A percentile compares a stretch with the other conserved stretches of the same genome.
Evolutionary conservation across 2,113 vertebrate genomes (phyloP).

Genomic region (Pseudonaja textilis): DNA sequence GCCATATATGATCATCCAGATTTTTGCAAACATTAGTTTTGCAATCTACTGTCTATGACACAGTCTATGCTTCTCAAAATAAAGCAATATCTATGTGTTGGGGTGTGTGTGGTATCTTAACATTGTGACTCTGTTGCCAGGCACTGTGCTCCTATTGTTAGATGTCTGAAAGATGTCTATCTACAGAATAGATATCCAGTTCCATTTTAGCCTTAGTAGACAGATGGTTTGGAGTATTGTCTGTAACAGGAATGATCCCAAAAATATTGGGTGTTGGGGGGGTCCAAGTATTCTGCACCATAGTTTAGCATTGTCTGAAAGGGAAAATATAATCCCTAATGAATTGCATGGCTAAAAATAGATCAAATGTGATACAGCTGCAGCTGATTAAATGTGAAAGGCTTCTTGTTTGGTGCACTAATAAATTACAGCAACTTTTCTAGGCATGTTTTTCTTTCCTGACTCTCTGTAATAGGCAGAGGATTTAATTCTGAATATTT

Average conservation of each 20-base stretch:
- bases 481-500: slow-evolving; percentile 38
- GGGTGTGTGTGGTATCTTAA: not conserved
- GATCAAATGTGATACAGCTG: not conserved
- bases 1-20: not conserved
- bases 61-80: not conserved
- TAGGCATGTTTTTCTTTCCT: slow-evolving; percentile 39
- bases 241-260: not conserved
- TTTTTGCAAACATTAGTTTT: not conserved
- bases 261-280: not conserved
- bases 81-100: not conserved
- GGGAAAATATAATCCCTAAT: not conserved
- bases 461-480: not conserved
- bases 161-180: not conserved
- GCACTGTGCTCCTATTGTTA: not conserved
- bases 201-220: not conserved
- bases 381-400: not conserved
- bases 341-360: not conserved
- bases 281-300: not conserved
- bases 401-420: not conserved
- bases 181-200: not conserved
- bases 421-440: slow-evolving; percentile 11
- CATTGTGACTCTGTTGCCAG: not conserved
- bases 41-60: not conserved
- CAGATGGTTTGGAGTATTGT: not conserved
- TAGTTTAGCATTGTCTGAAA: not conserved